Evolutionary conservation across 1,140 invertebrate genomes (phyloP), one percentile per base, ranked within the genome.

Genomic region (Diabrotica virgifera): DNA sequence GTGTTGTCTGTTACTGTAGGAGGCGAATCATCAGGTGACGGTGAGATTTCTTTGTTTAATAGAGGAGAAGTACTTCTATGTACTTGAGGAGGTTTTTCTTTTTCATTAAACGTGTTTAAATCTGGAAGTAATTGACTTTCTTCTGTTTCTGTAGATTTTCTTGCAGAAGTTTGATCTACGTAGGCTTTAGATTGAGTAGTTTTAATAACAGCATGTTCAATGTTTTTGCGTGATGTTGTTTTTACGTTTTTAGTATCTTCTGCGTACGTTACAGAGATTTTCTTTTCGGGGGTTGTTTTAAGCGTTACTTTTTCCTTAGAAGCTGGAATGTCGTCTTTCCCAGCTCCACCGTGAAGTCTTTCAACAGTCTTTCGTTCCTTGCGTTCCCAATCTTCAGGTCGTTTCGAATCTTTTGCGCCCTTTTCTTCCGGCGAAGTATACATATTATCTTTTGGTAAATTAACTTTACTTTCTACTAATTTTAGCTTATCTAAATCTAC

Each of bases 341-440:
- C 80, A 37, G 77, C 79, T 35, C 80, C 80, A 37, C 80, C 80
- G 38, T 78, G 74, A 40, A 81, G 62, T 64, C 80, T 74, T 68
- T 80, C 76, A n/a, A 80, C 76, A 66, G 69, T 69, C 70, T 71
- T 79, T 70, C 68, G 72, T 64, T 77, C 77, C 63, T 79, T 77
- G 54, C 77, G 37, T 66, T 78, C 75, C 76, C 74, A 78, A 68
- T 81, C 78, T 73, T 82, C 80, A 7, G 78, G 73, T 67, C 71
- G 74, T 66, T 80, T 80, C 8, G 79, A 81, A 69, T 81, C 80
- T 65, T 79, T 79, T 55, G 73, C 76, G 40, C 80, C 81, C 69
- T 82, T 82, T 64, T 82, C 81, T 65, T 80, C 79, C 6, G 79
- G 78, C 10, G 80, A 80, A 37, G 62, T 53, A 59, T 64, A 67